Evolutionary conservation across 2,888 invertebrate species (phyloP), one percentile per base, ranked within the genome.

Genomic region (Pristionchus maxplancki): DNA sequence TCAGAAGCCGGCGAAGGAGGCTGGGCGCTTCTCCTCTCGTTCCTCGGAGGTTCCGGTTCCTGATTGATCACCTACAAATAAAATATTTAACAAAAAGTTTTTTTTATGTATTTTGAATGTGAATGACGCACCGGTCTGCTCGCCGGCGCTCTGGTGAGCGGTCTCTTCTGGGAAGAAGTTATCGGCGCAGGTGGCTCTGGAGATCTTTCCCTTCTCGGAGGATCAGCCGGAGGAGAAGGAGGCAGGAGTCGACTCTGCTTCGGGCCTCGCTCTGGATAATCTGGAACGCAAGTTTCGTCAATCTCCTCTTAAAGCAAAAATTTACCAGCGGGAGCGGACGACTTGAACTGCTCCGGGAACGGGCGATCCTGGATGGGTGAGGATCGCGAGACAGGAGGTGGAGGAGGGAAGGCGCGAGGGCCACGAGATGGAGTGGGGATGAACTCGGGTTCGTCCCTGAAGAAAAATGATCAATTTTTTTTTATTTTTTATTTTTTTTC

Each of bases 401-500:
- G 86, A 20, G 71, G 71, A 31, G 86, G 86, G 71, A 87, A 87
- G 34, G 86, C 48, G 31, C 86, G 86, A 44, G 86, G 88, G 17
- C 62, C 53, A 8, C 88, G 88, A 53, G 71, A 28, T 58, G 88
- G 88, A 9, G 88, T 85, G n/a, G 74, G 90, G 58, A 90, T 90
- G n/a, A 88, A 89, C 71, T 91, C 91, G 50, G 50, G 91, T 90
- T 74, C 74, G 24, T 74, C 37, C 74, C 74, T 74, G 40, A n/a
- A n/a, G 17, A n/a, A n/a, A n/a, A n/a, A n/a, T n/a, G n/a, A n/a
- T n/a, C n/a, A n/a, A n/a, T n/a, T n/a, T n/a, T n/a, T n/a, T n/a
- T n/a, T n/a, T n/a, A n/a, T n/a, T n/a, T n/a, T n/a, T n/a, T n/a
- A n/a, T n/a, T n/a, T n/a, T n/a, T n/a, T n/a, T n/a, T n/a, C n/a